Conservation (phyloP, 37 sponge, comb jelly and placozoan species). For the Chondrilla cf. caribensis region DNA sequence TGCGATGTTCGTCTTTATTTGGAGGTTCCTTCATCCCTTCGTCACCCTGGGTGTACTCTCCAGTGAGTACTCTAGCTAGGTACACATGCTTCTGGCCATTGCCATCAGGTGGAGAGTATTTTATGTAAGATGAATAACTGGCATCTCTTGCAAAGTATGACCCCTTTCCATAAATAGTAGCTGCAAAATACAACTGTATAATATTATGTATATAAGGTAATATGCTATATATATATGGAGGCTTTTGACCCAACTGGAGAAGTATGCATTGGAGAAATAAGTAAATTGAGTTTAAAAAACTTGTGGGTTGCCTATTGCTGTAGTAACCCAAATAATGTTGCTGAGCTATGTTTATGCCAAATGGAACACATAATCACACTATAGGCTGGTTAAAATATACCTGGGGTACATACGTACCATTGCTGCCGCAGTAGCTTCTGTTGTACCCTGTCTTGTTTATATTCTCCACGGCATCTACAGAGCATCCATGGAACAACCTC, state of each 20-base stretch:
- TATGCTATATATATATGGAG: too few species aligned
- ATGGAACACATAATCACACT: background rate
- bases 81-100: background rate
- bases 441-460: slow-evolving; percentile 23
- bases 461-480: background rate
- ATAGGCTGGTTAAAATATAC: background rate
- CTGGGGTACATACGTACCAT: slow-evolving; percentile 32
- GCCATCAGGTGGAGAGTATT: background rate
- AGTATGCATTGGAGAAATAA: too few species aligned
- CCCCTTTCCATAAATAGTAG: background rate
- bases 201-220: too few species aligned
- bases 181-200: background rate
- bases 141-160: background rate
- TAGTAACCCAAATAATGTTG: too few species aligned
- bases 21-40: background rate
- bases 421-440: slow-evolving; percentile 28
- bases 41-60: background rate
- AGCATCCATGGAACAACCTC: slow-evolving; percentile 29
- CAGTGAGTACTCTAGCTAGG: background rate
- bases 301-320: too few species aligned
- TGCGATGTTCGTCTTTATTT: background rate
- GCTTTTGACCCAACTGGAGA: too few species aligned
- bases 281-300: too few species aligned
- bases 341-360: too few species aligned
- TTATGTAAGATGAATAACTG: background rate